Percentiles rank a stretch among this genome's conserved stretches.
These are phyloP conservation scores for Rhimphoctona megacephalus DNA, from an alignment of 2,888 invertebrate species.

Conservation along the genomic window DNA sequence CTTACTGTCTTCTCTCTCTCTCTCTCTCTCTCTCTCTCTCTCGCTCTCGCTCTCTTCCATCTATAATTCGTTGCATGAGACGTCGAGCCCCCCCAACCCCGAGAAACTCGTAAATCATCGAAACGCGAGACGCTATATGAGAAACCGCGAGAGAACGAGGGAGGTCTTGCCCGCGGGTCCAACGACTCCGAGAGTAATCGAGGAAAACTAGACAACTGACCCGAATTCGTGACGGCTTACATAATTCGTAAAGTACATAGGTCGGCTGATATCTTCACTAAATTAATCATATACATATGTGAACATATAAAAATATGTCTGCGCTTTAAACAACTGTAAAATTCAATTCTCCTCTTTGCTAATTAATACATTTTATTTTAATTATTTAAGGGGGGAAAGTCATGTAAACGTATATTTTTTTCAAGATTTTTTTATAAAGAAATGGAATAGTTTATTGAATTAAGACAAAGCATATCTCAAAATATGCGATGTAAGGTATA, in stretches of 20 bases:
- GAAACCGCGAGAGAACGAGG: constrained; percentile 46
- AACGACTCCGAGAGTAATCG: constrained; percentile 49
- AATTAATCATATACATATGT: neutral
- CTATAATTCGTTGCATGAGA: constrained; percentile 32
- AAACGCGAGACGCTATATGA: constrained; percentile 45
- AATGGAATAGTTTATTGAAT: too few relatives aligned
- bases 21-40: neutral
- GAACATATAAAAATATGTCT: neutral
- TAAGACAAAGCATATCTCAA: too few relatives aligned
- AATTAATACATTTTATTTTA: neutral
- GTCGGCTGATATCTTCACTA: neutral
- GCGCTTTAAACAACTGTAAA: neutral
- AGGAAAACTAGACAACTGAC: constrained; percentile 59
- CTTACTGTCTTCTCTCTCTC: constrained; percentile 15
- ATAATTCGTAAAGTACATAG: constrained; percentile 40
- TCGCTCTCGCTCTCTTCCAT: neutral
- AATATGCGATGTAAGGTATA: too few relatives aligned
- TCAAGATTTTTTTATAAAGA: too few relatives aligned
- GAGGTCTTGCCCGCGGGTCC: constrained; percentile 37
- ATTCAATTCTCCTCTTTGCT: neutral
- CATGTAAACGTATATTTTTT: too few relatives aligned
- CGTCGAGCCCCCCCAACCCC: constrained; percentile 27
- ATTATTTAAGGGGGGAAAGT: too few relatives aligned
- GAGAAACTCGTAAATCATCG: constrained; percentile 64
- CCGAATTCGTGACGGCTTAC: constrained; percentile 56